phyloP scores from a whole-genome alignment of 2,888 invertebrate genomes.

The Camptogramma bilineatum region DNA sequence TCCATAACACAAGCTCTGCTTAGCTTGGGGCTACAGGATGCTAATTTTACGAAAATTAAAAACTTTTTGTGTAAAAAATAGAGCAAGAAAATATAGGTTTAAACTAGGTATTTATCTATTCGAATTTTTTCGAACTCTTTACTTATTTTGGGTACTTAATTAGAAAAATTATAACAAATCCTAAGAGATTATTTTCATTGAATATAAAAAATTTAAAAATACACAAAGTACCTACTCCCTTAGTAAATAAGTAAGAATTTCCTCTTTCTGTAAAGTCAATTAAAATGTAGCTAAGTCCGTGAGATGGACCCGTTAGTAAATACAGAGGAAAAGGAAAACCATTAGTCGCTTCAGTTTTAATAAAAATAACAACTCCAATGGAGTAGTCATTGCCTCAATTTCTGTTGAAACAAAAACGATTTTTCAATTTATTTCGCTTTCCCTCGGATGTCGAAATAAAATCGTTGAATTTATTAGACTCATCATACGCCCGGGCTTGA shows the following conservation, averaged over 20 bases:
- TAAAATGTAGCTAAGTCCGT: background rate
- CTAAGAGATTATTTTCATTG: too few relatives aligned
- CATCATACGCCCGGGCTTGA: constrained; percentile 1
- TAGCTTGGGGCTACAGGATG: too few relatives aligned
- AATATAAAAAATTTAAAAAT: too few relatives aligned
- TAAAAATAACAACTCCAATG: constrained; percentile 1
- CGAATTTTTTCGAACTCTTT: too few relatives aligned
- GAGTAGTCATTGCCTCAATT: constrained; percentile 1
- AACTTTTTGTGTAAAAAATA: too few relatives aligned
- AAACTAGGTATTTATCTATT: too few relatives aligned
- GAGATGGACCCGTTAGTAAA: background rate
- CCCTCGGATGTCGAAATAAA: constrained; percentile 12
- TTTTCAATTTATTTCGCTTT: constrained; percentile 11
- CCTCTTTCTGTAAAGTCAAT: background rate
- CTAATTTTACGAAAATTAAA: too few relatives aligned
- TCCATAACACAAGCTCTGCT: too few relatives aligned
- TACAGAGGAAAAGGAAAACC: background rate
- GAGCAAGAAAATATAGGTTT: too few relatives aligned
- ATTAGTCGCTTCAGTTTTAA: background rate
- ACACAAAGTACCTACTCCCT: too few relatives aligned
- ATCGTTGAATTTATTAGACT: constrained; percentile 13
- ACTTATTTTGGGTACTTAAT: too few relatives aligned
- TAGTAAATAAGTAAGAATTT: background rate
- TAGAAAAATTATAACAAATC: too few relatives aligned
- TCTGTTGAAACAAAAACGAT: constrained; percentile 8